Conservation (phyloP, 2,113 vertebrate genomes). For the Thunnus maccoyii region DNA sequence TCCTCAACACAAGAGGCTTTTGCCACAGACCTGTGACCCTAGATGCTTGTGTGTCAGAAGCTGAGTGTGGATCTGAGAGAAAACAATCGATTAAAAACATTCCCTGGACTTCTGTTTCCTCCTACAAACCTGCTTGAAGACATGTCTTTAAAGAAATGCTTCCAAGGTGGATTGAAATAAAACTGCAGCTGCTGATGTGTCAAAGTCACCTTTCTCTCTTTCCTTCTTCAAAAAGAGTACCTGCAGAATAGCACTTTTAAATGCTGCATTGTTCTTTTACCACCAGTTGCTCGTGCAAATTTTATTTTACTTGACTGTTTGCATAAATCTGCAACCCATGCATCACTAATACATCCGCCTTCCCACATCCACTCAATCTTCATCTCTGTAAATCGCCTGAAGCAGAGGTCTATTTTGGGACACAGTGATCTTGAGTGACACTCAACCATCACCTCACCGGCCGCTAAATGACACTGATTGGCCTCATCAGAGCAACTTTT, state of each 20-base stretch:
- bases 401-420: conserved; percentile 23
- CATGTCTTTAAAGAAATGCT: conserved; percentile 1
- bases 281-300: conserved; percentile 62
- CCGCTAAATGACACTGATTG: conserved; percentile 34
- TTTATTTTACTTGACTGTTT: conserved; percentile 58
- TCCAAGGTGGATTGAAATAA: neutral
- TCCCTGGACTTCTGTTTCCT: neutral
- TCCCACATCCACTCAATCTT: conserved; percentile 37
- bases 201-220: neutral
- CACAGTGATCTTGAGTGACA: conserved; percentile 10
- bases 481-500: conserved; percentile 2
- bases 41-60: neutral
- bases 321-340: conserved; percentile 56
- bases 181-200: neutral
- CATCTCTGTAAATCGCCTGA: conserved; percentile 3
- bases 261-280: conserved; percentile 30
- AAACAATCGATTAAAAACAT: neutral
- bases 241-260: neutral
- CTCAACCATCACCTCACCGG: conserved; percentile 33
- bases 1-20: neutral
- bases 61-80: neutral
- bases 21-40: neutral
- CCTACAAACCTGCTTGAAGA: neutral
- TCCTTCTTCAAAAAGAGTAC: neutral
- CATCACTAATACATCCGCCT: conserved; percentile 47